Base-by-base conservation (phyloP, 2,888 invertebrate species). In the Lithophane leautieri region DNA sequence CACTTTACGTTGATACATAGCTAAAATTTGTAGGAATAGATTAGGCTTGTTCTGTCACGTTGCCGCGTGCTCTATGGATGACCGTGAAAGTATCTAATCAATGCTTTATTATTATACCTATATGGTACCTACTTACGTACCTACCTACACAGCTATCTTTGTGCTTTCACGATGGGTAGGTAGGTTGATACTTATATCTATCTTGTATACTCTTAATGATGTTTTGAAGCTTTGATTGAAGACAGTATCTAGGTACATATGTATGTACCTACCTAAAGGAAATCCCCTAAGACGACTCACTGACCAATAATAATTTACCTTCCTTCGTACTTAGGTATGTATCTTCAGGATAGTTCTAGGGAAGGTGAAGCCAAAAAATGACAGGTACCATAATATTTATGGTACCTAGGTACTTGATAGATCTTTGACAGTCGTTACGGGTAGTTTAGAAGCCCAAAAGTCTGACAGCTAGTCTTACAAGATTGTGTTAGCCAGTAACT, bases 51-150 rank as follows among this genome's bases (percentile, higher is more conserved):
- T 80, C 50, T 44, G 34, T 70, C 66, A 74, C 60, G 68, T 62
- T 58, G 56, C 50, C 52, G 62, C 50, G 40, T 42, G 68, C 63
- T 44, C 42, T 25, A 62, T 60, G 73, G 54, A 62, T 74, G 85
- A 66, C 88, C 86, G 69, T 86, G 84, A 86, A 86, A 70, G 56
- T 73, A 74, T 70, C 65, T 72, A 81, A 86, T 86, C 80, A 86
- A 86, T 78, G 70, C 78, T 83, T 76, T 79, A 71, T 85, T 85
- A 60, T 62, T 42, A 66, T 70, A 50, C 52, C 4, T 66, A 50
- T 2, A n/a, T 52, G 4, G 54, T 50, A 50, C 19, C 12, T 44
- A 34, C n/a, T n/a, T n/a, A 74, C 16, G 28, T 58, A 76, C 16
- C 0, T 66, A 65, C n/a, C 16, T 61, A 68, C 11, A 62, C 25